Evolutionary conservation across 2,888 invertebrate genomes (phyloP), one percentile per base, ranked within the genome.

Genomic region (Stratiomys singularior): DNA sequence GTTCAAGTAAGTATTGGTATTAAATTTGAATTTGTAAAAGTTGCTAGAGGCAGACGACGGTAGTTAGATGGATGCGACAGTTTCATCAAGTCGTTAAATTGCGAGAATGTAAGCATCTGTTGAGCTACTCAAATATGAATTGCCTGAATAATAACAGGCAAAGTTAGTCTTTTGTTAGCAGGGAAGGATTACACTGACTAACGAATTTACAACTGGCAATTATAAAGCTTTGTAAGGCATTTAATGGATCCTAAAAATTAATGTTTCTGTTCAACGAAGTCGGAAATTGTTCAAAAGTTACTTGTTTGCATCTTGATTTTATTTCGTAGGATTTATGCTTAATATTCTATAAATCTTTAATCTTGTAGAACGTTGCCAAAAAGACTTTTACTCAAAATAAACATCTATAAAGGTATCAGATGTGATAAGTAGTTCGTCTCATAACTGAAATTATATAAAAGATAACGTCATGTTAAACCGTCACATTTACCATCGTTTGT

Each of bases 1-100:
- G 93, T 96, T 82, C 96, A 96, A 94, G 96, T 96, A 85, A 88
- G 90, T 84, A 30, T 64, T 60, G 21, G 5, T 5, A 64, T 64
- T 64, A 30, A 37, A 60, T 60, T 52, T 21, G 60, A 60, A 18
- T 60, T 23, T 60, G 9, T 60, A 60, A 37, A 37, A 5, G 3
- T 37, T 37, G 37, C 37, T 37, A 37, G 5, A 52, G 18, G 52
- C 13, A 44, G 7, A 13, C 13, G 9, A 44, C 7, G 13, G 9
- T 7, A 44, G 44, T 44, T 44, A 44, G 13, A 13, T 44, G 44
- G 44, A 9, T 9, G 13, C 44, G 44, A 44, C 9, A 44, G 15
- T 15, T 44, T 0, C n/a, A n/a, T n/a, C n/a, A n/a, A n/a, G n/a
- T n/a, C n/a, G n/a, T n/a, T n/a, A n/a, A 3, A 52, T n/a, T 52